A percentile compares a stretch with the other conserved stretches of the same genome.
phyloP scores from a whole-genome alignment of 2,113 vertebrate genomes.

The Daboia siamensis region DNA sequence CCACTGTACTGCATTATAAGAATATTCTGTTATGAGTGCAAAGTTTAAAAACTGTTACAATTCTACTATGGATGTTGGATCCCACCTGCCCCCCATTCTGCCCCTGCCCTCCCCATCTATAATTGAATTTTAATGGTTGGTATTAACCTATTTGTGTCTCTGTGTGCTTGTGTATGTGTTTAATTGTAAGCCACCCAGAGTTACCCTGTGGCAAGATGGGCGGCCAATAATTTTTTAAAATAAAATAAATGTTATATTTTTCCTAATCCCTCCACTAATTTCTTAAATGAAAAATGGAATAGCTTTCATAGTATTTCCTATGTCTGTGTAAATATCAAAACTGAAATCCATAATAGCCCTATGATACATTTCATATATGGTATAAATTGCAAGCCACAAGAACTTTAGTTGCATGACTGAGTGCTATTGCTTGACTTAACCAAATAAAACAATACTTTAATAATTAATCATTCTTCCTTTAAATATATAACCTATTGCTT shows the following conservation, averaged over 20 bases:
- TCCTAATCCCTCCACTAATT: background rate
- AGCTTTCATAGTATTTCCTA: background rate
- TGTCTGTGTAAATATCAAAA: background rate
- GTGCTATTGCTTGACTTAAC: constrained; percentile 5
- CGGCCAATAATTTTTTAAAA: no score
- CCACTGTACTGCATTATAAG: background rate
- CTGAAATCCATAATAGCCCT: background rate
- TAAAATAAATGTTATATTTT: background rate
- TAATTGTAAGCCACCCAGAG: background rate
- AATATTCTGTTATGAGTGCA: background rate
- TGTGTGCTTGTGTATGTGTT: background rate
- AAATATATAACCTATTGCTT: constrained; percentile 1
- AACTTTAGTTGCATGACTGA: background rate
- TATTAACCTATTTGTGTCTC: background rate
- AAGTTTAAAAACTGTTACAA: background rate
- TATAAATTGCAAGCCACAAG: background rate
- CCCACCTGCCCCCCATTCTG: background rate
- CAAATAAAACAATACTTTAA: background rate
- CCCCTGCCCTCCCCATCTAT: background rate
- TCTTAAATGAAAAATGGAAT: background rate
- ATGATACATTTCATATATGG: background rate
- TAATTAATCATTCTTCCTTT: background rate
- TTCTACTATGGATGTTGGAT: background rate
- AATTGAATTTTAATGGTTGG: background rate
- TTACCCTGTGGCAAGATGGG: no score